phyloP scores from a whole-genome alignment of 1,140 invertebrate genomes.

The Philopotamus ludificatus region DNA sequence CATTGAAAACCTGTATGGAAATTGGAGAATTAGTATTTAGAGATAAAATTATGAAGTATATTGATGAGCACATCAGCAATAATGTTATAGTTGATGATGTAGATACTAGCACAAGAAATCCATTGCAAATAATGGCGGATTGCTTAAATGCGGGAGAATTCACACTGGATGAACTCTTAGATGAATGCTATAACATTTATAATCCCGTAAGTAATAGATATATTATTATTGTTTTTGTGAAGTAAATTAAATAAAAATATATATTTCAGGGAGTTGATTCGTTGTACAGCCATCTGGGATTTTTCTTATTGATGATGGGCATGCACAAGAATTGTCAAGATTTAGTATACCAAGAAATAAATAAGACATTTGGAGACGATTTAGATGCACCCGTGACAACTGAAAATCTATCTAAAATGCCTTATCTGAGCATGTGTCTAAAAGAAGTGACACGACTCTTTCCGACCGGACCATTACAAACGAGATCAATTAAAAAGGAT shows the following conservation, averaged over 20 bases:
- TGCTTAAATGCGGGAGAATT: background rate
- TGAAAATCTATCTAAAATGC: slow-evolving; percentile 24
- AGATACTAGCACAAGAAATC: background rate
- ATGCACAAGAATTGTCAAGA: slow-evolving; percentile 9
- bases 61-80: no score
- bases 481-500: no score
- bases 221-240: no score
- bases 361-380: background rate
- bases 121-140: background rate
- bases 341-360: background rate
- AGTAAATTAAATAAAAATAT: background rate
- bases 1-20: background rate
- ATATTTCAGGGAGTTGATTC: slow-evolving; percentile 6
- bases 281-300: background rate
- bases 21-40: no score
- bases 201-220: slow-evolving; percentile 14
- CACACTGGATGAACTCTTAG: background rate
- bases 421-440: slow-evolving; percentile 34
- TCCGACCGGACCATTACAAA: slow-evolving; percentile 34
- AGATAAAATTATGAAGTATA: no score
- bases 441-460: slow-evolving; percentile 36
- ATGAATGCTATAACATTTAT: slow-evolving; percentile 14
- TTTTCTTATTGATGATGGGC: slow-evolving; percentile 15
- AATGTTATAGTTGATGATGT: background rate
- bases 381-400: background rate